Conservation (phyloP, 2,888 invertebrate genomes). For the Pachymerium ferrugineum region DNA sequence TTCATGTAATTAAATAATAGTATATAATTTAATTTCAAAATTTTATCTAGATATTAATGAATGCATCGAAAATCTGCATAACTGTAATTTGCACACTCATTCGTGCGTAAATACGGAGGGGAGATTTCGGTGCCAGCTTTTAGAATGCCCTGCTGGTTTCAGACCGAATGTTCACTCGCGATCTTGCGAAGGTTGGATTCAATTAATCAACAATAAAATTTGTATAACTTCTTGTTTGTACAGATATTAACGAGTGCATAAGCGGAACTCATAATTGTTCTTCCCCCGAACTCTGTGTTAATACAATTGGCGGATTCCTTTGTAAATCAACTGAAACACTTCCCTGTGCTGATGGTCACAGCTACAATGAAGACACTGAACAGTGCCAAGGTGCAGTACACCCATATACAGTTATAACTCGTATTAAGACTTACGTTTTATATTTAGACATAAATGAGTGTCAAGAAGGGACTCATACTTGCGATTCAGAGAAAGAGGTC, state of each 20-base stretch:
- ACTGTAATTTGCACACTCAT: slow-evolving; percentile 45
- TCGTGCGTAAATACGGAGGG: slow-evolving; percentile 51
- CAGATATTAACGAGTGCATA: slow-evolving; percentile 80
- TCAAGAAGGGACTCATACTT: slow-evolving; percentile 44
- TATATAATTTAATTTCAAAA: no score
- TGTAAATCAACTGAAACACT: slow-evolving; percentile 66
- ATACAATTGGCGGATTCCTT: slow-evolving; percentile 78
- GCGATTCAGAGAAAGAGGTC: slow-evolving; percentile 45
- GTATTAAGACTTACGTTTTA: neutral
- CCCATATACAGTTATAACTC: neutral
- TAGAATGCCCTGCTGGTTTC: slow-evolving; percentile 33
- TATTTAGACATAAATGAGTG: slow-evolving; percentile 45
- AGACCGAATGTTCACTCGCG: slow-evolving; percentile 25
- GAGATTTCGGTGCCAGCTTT: slow-evolving; percentile 33
- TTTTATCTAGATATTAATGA: slow-evolving; percentile 44
- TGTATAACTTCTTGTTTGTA: neutral
- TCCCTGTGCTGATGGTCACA: slow-evolving; percentile 95
- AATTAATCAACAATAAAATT: neutral
- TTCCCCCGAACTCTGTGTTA: slow-evolving; percentile 76
- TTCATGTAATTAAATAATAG: no score
- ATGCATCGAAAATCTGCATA: slow-evolving; percentile 43
- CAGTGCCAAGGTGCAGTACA: slow-evolving; percentile 68
- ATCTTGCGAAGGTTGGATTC: slow-evolving; percentile 26
- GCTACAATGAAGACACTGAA: slow-evolving; percentile 77
- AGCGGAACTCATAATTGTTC: slow-evolving; percentile 65